A percentile compares a stretch with the other conserved stretches of the same genome.
Conservation (phyloP, 2,113 vertebrate species). For the Neofelis nebulosa region DNA sequence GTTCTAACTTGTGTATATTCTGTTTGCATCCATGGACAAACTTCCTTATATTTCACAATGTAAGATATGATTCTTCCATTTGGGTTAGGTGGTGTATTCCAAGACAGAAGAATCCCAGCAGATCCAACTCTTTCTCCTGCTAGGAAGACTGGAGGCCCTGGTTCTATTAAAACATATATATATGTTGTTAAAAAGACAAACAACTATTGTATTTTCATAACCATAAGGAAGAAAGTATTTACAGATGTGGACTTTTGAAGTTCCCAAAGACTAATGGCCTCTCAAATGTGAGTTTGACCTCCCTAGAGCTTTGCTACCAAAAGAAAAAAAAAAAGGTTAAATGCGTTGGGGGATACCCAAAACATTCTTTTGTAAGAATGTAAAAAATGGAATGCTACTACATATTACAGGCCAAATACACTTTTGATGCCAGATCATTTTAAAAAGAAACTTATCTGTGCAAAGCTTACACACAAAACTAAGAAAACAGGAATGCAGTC, state of each 20-base stretch:
- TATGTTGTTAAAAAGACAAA: conserved; percentile 48
- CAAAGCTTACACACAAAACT: conserved; percentile 26
- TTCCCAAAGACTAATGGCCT: conserved; percentile 6
- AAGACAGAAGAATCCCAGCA: conserved; percentile 95
- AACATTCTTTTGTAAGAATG: conserved; percentile 81
- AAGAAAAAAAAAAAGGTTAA: conserved; percentile 62
- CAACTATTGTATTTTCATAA: not conserved
- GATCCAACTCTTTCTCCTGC: conserved; percentile 95
- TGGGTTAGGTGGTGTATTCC: conserved; percentile 87
- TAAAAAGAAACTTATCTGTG: conserved; percentile 32
- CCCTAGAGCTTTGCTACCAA: conserved; percentile 44
- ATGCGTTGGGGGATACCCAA: conserved; percentile 65
- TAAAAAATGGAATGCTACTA: conserved; percentile 74
- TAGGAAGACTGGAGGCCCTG: conserved; percentile 87
- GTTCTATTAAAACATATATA: conserved; percentile 81
- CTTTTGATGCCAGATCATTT: conserved; percentile 64
- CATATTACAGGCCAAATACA: conserved; percentile 65
- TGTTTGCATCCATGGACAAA: conserved; percentile 94
- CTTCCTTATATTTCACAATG: conserved; percentile 94
- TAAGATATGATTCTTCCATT: conserved; percentile 90
- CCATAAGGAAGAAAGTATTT: conserved; percentile 19
- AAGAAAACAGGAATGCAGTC: conserved; percentile 3
- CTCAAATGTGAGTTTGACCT: conserved; percentile 44
- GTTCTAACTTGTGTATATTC: conserved; percentile 88
- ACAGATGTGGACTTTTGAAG: conserved; percentile 2